These are phyloP conservation scores for Zaprionus camerounensis DNA, from an alignment of 1,140 invertebrate genomes.

Conservation along the genomic window DNA sequence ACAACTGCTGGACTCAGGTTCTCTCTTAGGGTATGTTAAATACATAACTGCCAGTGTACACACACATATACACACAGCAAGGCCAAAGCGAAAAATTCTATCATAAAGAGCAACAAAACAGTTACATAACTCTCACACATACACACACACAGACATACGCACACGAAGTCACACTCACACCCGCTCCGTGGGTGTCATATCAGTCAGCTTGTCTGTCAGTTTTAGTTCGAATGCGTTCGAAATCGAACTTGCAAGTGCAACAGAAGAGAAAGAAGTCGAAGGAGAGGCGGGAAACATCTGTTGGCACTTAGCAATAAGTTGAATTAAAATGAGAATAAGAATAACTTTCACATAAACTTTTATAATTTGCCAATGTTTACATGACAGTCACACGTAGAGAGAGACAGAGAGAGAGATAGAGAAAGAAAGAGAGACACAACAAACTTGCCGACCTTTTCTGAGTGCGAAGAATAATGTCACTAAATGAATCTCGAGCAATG, in stretches of 20 bases:
- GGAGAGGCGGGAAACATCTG: constrained; percentile 9
- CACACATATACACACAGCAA: constrained; percentile 32
- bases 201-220: constrained; percentile 23
- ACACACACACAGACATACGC: constrained; percentile 6
- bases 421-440: not conserved
- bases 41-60: constrained; percentile 11
- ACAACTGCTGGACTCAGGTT: not conserved
- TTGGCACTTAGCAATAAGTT: constrained; percentile 10
- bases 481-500: constrained; percentile 36
- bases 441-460: not conserved
- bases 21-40: not conserved
- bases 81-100: constrained; percentile 56
- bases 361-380: not conserved
- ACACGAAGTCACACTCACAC: not conserved
- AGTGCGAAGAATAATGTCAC: not conserved
- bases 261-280: not conserved
- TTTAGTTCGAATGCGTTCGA: not conserved
- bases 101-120: constrained; percentile 60
- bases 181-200: constrained; percentile 40
- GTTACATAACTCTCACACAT: constrained; percentile 50
- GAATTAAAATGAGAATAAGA: not conserved
- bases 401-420: not conserved
- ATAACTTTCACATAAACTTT: not conserved
- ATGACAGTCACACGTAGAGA: not conserved
- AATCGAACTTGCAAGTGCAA: not conserved